phyloP scores from a whole-genome alignment of 2,888 invertebrate genomes.

The Encarsia formosa region DNA sequence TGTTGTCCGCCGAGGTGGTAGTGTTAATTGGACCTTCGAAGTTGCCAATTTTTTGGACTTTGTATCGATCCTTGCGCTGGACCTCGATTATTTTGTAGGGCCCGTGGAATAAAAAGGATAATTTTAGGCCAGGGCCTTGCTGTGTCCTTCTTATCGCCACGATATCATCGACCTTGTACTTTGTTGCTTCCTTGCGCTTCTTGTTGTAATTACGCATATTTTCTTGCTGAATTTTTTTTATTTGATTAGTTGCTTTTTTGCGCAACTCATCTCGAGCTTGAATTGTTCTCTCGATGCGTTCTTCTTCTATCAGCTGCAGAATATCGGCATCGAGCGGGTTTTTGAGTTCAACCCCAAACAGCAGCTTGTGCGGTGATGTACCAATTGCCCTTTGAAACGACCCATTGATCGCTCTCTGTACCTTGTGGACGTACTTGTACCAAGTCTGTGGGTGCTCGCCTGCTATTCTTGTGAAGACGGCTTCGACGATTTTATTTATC shows the following conservation, averaged over 20 bases:
- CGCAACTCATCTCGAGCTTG: background rate
- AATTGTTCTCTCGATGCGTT: background rate
- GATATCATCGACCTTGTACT: slow-evolving; percentile 23
- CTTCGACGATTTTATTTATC: slow-evolving; percentile 18
- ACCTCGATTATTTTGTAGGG: slow-evolving; percentile 26
- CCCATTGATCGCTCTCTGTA: background rate
- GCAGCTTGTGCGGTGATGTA: slow-evolving; percentile 5
- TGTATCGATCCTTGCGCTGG: slow-evolving; percentile 38
- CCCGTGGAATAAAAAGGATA: slow-evolving; percentile 23
- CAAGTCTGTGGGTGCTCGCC: slow-evolving; percentile 10
- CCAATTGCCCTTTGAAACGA: slow-evolving; percentile 1
- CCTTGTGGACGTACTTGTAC: slow-evolving; percentile 8
- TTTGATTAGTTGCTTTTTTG: background rate
- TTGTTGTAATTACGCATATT: slow-evolving; percentile 25
- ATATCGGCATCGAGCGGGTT: background rate
- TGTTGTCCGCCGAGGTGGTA: slow-evolving; percentile 8
- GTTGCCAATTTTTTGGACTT: slow-evolving; percentile 10
- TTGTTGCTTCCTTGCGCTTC: slow-evolving; percentile 13
- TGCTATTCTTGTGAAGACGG: background rate
- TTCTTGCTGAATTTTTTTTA: background rate
- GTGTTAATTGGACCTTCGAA: slow-evolving; percentile 5
- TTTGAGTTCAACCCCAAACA: slow-evolving; percentile 4
- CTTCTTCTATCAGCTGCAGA: background rate
- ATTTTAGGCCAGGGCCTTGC: slow-evolving; percentile 23
- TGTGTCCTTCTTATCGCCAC: slow-evolving; percentile 27